A percentile compares a stretch with the other conserved stretches of the same genome.
phyloP scores from a whole-genome alignment of 2,797 vertebrate species.

The Petrocephalus schoutedeni region DNA sequence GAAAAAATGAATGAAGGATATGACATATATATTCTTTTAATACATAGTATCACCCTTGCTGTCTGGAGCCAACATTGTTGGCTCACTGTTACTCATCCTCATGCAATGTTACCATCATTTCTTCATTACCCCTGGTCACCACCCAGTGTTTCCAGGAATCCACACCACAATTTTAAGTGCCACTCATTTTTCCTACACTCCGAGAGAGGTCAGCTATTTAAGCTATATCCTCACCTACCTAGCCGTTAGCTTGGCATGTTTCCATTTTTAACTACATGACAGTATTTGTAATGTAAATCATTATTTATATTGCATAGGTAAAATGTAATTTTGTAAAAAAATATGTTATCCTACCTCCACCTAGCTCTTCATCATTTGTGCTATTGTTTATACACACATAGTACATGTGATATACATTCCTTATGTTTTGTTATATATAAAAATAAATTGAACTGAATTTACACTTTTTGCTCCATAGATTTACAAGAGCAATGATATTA shows the following conservation, averaged over 20 bases:
- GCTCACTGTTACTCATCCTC: background rate
- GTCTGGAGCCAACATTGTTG: background rate
- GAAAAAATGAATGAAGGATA: conserved; percentile 1
- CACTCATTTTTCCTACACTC: background rate
- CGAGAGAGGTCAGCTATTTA: background rate
- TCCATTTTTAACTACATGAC: background rate
- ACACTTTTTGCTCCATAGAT: background rate
- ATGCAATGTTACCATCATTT: background rate
- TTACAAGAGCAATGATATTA: background rate
- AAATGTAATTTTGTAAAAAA: background rate
- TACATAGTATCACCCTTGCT: background rate
- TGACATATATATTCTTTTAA: conserved; percentile 1
- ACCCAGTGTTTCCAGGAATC: background rate
- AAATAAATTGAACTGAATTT: too few relatives aligned
- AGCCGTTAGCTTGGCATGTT: background rate
- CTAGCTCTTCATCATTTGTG: background rate
- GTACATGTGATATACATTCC: background rate
- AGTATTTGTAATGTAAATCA: background rate
- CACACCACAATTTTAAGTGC: background rate
- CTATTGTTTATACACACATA: background rate
- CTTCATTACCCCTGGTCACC: background rate
- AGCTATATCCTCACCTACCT: background rate
- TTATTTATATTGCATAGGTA: background rate
- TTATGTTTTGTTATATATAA: too few relatives aligned
- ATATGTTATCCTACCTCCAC: background rate